Base-by-base conservation (phyloP, 53 echinoderm and acorn worm species). In the Holothuria scabra region DNA sequence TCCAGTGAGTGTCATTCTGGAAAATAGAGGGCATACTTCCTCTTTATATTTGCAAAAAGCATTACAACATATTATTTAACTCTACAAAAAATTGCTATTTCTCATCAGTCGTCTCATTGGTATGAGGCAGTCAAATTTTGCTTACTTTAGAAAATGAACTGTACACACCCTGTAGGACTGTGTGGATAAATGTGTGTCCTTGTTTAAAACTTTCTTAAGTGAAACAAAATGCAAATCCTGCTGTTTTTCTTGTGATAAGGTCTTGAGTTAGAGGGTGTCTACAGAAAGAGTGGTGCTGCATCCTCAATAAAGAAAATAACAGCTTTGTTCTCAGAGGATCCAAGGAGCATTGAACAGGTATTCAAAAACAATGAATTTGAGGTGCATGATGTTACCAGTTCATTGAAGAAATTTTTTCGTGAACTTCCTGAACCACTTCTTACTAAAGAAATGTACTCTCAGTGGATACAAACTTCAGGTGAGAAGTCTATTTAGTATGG, bases 331-430 rank as follows among this genome's bases (percentile, higher is more conserved):
- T 70, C 22, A 41, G 85, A 83, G 25, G 89, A 90, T 65, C 90
- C 97, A 12, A 79, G 92, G 16, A 46, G 82, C 3, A 88, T 92
- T 13, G 81, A 83, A 13, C 90, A 91, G 60, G 84, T 57, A 58
- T 33, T 82, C 23, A 83, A 87, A 12, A 86, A 89, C n/a, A 60
- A 28, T 33, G 56, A 78, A 30, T 88, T 75, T 66, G 81, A 80
- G 85, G 86, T 96, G 49, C 91, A 96, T 58, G 97, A 97, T 37
- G 92, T 97, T 21, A 91, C 97, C 3, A 88, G 93, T 60, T 92
- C 97, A 19, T 87, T 97, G 70, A 97, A 97, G 86, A 94, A 93
- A 80, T 97, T 88, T 92, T 94, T 97, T 64, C 86, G 97, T 2
- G 93, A 97, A 48, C 83, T 97, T 18, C 90, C 94, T 5, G 89